These are phyloP conservation scores for Lytechinus pictus DNA, from an alignment of 35 echinoderm and acorn worm species.

Conservation along the genomic window DNA sequence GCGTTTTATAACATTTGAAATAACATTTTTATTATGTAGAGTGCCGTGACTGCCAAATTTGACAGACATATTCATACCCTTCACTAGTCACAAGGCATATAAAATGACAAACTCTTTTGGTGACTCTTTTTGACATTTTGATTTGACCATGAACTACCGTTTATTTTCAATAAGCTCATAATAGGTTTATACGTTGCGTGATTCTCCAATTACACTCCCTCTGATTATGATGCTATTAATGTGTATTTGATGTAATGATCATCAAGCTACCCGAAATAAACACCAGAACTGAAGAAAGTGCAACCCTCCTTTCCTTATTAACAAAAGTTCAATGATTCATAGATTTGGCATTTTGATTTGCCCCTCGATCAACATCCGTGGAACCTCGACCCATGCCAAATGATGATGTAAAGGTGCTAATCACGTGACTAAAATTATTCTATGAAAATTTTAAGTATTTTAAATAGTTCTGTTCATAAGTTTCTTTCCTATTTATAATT, in stretches of 20 bases:
- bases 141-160: not conserved
- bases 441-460: too few species aligned
- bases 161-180: not conserved
- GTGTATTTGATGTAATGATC: not conserved
- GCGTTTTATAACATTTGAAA: too few species aligned
- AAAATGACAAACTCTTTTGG: too few species aligned
- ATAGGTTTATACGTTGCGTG: not conserved
- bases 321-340: not conserved
- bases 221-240: not conserved
- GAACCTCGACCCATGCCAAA: not conserved
- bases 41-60: too few species aligned
- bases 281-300: not conserved
- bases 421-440: too few species aligned
- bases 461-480: too few species aligned
- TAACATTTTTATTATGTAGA: too few species aligned
- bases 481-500: too few species aligned
- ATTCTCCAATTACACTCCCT: not conserved
- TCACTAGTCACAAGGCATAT: too few species aligned
- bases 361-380: not conserved
- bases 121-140: not conserved
- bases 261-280: not conserved
- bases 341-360: not conserved
- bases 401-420: too few species aligned
- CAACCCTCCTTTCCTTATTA: not conserved
- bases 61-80: too few species aligned